Base-by-base conservation (phyloP, 1,140 invertebrate species). In the Cylas formicarius region DNA sequence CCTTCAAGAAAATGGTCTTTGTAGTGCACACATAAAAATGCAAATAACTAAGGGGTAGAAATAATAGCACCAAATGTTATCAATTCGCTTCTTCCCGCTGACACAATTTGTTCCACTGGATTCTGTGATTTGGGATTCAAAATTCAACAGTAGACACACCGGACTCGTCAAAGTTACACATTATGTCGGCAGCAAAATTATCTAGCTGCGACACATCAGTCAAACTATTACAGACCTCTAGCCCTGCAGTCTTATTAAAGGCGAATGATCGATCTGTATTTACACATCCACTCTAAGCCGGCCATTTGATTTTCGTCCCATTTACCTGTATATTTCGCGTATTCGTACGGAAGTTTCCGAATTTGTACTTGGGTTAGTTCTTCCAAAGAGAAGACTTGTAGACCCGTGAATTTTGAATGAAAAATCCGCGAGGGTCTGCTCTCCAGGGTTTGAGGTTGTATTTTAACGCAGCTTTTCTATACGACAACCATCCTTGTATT, bases 81-180 rank as follows among this genome's bases (percentile, higher is more conserved):
- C 1, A 67, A 42, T 43, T 62, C 51, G 1, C 64, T 65, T 50
- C 63, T 55, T 56, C 67, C 65, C 9, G 61, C 58, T 16, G 65
- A 65, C 9, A 63, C 61, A 6, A 60, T 50, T 61, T 64, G 58
- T 11, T 57, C 63, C n/a, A 64, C 57, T 57, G 68, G 61, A 57
- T 61, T 66, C 35, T 54, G 50, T 16, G 27, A 37, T 56, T 48
- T 65, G 23, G 2, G n/a, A 60, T 62, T 53, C 32, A 58, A 41
- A 28, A 67, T 24, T 57, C 64, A 67, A 5, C 57, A n/a, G n/a
- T n/a, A n/a, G n/a, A 27, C 11, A 40, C 24, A 9, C 37, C 37
- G 10, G 37, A 28, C 23, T 40, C 37, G 14, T 40, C 37, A n/a
- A 40, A 42, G 14, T 42, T 42, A 34, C 18, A 42, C 13, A 42